A percentile compares a stretch with the other conserved stretches of the same genome.
These are phyloP conservation scores for Aspidiotus destructor DNA, from an alignment of 2,888 invertebrate genomes.

Conservation along the genomic window DNA sequence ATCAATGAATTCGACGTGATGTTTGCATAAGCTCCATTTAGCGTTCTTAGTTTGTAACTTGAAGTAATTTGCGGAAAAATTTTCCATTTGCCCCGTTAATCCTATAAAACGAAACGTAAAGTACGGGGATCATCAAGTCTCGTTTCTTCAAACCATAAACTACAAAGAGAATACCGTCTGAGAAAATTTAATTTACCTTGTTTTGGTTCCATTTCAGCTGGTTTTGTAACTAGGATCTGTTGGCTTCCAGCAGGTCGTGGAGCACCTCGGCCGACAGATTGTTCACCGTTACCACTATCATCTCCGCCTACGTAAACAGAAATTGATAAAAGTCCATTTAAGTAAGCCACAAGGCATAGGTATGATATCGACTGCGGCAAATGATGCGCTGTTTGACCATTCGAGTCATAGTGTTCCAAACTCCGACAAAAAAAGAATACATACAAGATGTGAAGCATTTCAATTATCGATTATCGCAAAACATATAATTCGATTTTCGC, in stretches of 20 bases:
- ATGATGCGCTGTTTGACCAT: no score
- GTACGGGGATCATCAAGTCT: background rate
- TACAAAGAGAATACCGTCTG: background rate
- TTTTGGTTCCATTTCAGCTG: background rate
- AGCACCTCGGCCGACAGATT: constrained; percentile 1
- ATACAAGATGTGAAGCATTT: no score
- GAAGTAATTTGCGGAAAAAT: constrained; percentile 16
- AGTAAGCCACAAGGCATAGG: no score
- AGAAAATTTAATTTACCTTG: constrained; percentile 1
- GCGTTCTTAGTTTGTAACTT: no score
- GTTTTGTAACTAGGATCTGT: background rate
- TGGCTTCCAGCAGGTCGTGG: background rate
- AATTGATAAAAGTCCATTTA: background rate
- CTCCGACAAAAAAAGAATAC: no score
- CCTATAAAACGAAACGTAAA: background rate
- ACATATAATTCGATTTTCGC: no score
- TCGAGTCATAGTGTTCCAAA: no score
- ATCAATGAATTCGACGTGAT: constrained; percentile 61
- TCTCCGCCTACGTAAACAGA: background rate
- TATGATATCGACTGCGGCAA: no score
- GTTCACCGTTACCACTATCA: background rate
- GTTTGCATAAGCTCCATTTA: constrained; percentile 64
- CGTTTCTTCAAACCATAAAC: no score
- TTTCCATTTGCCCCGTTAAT: background rate
- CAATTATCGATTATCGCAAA: no score